Evolutionary conservation across 2,797 vertebrate genomes (phyloP), one percentile per base, ranked within the genome.

Genomic region (Meriones psammophilus): DNA sequence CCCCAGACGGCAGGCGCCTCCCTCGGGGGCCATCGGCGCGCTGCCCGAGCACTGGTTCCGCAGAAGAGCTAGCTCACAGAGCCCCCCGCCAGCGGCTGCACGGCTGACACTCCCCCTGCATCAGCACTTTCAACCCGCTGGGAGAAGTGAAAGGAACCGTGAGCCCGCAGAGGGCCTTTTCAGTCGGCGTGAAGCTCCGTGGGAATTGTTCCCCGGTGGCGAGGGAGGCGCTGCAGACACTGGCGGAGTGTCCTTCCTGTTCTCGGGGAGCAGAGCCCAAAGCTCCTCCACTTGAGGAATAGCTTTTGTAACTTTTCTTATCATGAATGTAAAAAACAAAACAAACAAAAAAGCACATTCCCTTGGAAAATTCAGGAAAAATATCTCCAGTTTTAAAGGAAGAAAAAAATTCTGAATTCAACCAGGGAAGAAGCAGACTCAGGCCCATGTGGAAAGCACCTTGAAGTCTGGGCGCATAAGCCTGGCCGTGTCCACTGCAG

Each of bases 171-270:
- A 42, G 42, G 36, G 68, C 68, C 5, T 85, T 4, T 12, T 69
- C 6, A 3, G 0, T 18, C 30, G 10, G n/a, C 13, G 3, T 46
- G 30, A 46, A 42, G 89, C 39, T 10, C 18, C 0, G 8, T 0
- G 13, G 62, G 62, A 14, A 80, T 33, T 3, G 14, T 8, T 50
- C 33, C 39, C 69, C 20, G 17, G 15, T 58, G n/a, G 15, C 18
- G 20, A 14, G 8, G 13, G 20, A 3, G 0, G 18, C 2, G 26
- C 42, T 42, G 6, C 6, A 74, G 50, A 20, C 28, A 24, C 1
- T 4, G 39, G 26, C 2, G 3, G 0, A 8, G 30, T 69, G 42
- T 89, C 56, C 58, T 33, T 74, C 8, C 8, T 9, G 76, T 33
- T 9, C 17, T 8, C 17, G 3, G 87, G 87, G 83, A 26, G 22